Conservation (phyloP, 2,797 vertebrate genomes). For the Rhinatrema bivittatum region DNA sequence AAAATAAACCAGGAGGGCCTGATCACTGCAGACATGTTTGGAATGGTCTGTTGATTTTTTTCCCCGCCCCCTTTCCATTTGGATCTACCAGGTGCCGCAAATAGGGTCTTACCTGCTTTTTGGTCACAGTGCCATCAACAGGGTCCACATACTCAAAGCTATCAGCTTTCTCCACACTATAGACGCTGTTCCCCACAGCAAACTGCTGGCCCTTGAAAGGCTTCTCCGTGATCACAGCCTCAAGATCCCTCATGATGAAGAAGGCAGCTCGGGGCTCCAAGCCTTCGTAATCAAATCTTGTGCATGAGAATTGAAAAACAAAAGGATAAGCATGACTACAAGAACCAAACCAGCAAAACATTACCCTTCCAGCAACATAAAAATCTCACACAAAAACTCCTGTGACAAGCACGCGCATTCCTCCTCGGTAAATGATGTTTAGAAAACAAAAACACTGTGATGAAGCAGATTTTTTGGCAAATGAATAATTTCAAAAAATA, state of each 20-base stretch:
- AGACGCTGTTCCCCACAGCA: constrained; percentile 82
- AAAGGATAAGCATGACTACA: background rate
- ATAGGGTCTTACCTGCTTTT: constrained; percentile 84
- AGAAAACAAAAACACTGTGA: too few relatives aligned
- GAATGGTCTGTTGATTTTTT: too few relatives aligned
- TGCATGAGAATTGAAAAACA: background rate
- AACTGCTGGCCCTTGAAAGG: constrained; percentile 90
- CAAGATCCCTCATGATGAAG: constrained; percentile 92
- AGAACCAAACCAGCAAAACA: too few relatives aligned
- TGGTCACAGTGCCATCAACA: constrained; percentile 88
- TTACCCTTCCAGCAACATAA: background rate
- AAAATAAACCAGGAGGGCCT: too few relatives aligned
- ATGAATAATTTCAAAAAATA: too few relatives aligned
- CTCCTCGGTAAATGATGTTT: too few relatives aligned
- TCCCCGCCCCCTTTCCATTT: too few relatives aligned
- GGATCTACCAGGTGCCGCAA: too few relatives aligned
- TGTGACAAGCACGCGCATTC: too few relatives aligned
- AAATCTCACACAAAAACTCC: too few relatives aligned
- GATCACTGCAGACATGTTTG: too few relatives aligned
- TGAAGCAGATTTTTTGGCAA: too few relatives aligned
- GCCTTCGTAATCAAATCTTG: constrained; percentile 94
- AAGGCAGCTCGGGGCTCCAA: constrained; percentile 83
- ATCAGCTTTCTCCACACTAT: constrained; percentile 85
- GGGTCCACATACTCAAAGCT: constrained; percentile 96
- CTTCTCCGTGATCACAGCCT: constrained; percentile 82